Evolutionary conservation across 2,113 vertebrate species (phyloP).

Genomic region (Pontoporia blainvillei): DNA sequence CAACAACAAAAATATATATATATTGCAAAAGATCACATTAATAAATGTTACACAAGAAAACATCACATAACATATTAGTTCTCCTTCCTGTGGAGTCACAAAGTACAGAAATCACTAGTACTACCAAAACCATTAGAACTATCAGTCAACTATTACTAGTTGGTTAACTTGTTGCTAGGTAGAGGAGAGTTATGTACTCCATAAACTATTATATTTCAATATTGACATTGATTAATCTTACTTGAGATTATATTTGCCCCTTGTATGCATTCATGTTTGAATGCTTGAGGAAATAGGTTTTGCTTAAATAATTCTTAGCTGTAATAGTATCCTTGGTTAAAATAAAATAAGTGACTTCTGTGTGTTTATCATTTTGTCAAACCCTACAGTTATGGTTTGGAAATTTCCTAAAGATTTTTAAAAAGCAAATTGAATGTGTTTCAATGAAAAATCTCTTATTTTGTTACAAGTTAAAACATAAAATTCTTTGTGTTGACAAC

Average conservation of each 20-base stretch:
- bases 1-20: background rate
- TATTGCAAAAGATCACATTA: background rate
- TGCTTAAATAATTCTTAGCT: background rate
- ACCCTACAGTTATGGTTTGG: background rate
- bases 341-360: background rate
- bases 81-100: background rate
- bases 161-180: background rate
- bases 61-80: background rate
- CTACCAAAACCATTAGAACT: background rate
- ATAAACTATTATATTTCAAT: background rate
- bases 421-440: background rate
- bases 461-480: conserved; percentile 14
- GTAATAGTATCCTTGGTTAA: background rate
- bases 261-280: background rate
- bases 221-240: background rate
- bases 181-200: background rate
- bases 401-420: conserved; percentile 20
- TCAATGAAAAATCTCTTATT: background rate
- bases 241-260: background rate
- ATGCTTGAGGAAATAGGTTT: background rate
- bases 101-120: background rate
- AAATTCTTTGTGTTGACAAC: conserved; percentile 35
- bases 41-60: background rate
- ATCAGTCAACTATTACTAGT: background rate
- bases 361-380: background rate